Conservation (phyloP, 1,140 invertebrate species). For the Atta texana region DNA sequence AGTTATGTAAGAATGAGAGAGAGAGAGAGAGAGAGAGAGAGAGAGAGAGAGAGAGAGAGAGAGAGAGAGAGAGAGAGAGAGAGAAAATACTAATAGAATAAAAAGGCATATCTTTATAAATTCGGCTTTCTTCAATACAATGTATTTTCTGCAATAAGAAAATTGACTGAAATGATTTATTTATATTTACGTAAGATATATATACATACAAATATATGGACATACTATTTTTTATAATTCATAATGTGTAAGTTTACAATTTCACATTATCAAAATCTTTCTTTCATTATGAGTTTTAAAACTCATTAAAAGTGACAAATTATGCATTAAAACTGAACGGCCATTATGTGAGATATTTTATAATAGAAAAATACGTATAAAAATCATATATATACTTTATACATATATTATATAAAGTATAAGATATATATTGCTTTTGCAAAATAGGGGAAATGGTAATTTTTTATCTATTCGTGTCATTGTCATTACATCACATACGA, state of each 20-base stretch:
- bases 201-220: background rate
- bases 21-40: background rate
- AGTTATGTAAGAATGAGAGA: slow-evolving; percentile 30
- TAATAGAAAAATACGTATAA: slow-evolving; percentile 50
- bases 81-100: slow-evolving; percentile 22
- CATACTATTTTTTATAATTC: slow-evolving; percentile 36
- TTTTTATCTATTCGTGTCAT: slow-evolving; percentile 61
- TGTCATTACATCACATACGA: slow-evolving; percentile 53
- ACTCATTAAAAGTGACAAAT: slow-evolving; percentile 30
- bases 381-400: slow-evolving; percentile 58
- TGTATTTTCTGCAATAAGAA: slow-evolving; percentile 36
- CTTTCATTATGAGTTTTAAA: slow-evolving; percentile 13
- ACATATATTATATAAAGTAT: slow-evolving; percentile 67
- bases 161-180: slow-evolving; percentile 65
- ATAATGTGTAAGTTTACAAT: slow-evolving; percentile 22
- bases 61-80: background rate
- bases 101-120: slow-evolving; percentile 31
- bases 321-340: slow-evolving; percentile 51
- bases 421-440: slow-evolving; percentile 64
- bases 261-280: slow-evolving; percentile 34
- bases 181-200: slow-evolving; percentile 34
- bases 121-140: slow-evolving; percentile 29
- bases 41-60: background rate
- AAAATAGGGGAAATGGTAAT: slow-evolving; percentile 51
- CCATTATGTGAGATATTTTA: slow-evolving; percentile 65